phyloP scores from a whole-genome alignment of 1,140 invertebrate genomes.

The Colletes latitarsis region DNA sequence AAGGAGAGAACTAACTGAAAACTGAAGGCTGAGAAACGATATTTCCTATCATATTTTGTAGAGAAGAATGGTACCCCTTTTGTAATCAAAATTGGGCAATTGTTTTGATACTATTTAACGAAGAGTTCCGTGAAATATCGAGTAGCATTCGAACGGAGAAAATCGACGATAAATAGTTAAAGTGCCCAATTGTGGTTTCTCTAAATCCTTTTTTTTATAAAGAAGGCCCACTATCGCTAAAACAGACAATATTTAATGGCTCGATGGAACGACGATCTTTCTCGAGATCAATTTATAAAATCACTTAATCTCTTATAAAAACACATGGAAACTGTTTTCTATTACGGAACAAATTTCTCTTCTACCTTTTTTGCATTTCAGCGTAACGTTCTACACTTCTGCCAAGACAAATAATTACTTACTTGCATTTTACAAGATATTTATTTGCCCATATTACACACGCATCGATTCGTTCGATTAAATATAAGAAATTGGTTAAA shows the following conservation, averaged over 20 bases:
- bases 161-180: background rate
- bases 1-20: background rate
- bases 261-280: background rate
- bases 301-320: background rate
- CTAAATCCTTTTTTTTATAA: background rate
- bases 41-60: background rate
- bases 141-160: background rate
- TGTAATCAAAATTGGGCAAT: background rate
- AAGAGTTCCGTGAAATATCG: too few species aligned
- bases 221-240: background rate
- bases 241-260: conserved; percentile 14
- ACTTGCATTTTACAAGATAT: background rate
- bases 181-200: background rate
- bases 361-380: background rate
- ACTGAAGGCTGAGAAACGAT: background rate
- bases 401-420: background rate
- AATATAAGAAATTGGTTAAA: background rate
- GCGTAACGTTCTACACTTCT: too few species aligned
- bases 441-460: background rate
- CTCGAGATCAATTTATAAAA: background rate
- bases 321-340: background rate
- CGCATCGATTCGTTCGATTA: background rate
- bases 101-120: background rate
- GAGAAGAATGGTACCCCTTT: background rate
- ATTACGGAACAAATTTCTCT: background rate